Conservation (phyloP, 2,797 vertebrate species). For the Sebastes baramenuke region DNA sequence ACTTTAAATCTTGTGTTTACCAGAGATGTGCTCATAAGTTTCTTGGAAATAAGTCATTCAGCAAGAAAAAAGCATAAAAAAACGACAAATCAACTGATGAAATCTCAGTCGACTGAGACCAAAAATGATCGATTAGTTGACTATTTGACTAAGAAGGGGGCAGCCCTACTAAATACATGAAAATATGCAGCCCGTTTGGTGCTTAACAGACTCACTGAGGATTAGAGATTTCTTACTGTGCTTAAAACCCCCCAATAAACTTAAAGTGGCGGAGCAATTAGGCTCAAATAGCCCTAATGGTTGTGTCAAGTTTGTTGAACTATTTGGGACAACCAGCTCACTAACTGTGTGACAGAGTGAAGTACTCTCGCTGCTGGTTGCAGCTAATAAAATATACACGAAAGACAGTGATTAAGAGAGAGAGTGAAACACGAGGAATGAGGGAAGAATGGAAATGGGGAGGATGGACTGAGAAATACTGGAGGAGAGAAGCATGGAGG, state of each 20-base stretch:
- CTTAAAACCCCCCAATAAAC: background rate
- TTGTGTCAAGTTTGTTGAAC: constrained; percentile 20
- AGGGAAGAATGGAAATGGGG: background rate
- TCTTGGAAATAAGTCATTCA: no score
- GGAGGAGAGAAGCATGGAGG: background rate
- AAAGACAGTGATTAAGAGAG: constrained; percentile 9
- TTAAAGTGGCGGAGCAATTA: constrained; percentile 1
- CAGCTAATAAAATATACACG: constrained; percentile 26
- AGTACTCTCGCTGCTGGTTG: constrained; percentile 17
- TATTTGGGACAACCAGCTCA: constrained; percentile 4
- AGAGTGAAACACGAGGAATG: background rate
- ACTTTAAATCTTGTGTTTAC: no score
- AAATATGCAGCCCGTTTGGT: background rate
- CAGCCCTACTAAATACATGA: background rate
- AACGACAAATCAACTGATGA: no score
- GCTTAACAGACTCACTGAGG: background rate
- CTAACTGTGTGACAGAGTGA: constrained; percentile 11
- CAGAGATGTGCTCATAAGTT: no score
- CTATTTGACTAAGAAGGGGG: no score
- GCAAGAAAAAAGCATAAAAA: no score
- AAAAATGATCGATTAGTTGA: no score
- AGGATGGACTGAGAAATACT: background rate
- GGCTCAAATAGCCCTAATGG: background rate
- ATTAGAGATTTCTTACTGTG: background rate
- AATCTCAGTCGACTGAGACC: no score